Percentiles rank a stretch among this genome's conserved stretches.
Evolutionary conservation across 2,113 vertebrate species (phyloP).

Genomic region (Athene cunicularia): DNA sequence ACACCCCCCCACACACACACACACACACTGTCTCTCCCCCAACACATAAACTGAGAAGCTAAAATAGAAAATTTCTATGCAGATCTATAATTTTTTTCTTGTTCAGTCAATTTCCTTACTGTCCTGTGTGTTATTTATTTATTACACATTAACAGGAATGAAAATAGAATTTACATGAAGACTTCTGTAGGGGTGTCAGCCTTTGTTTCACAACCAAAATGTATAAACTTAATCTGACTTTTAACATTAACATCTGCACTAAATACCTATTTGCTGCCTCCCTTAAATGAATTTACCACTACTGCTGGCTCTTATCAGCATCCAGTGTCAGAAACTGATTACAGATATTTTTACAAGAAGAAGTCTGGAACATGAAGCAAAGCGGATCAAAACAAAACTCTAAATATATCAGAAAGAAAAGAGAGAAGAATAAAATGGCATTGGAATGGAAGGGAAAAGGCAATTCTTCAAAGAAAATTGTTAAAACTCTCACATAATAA

Average conservation of each 20-base stretch:
- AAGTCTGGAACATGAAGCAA: conserved; percentile 17
- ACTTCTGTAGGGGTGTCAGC: background rate
- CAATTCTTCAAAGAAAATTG: background rate
- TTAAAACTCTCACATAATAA: background rate
- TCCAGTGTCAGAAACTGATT: conserved; percentile 46
- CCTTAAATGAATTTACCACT: background rate
- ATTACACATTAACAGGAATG: background rate
- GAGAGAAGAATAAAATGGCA: background rate
- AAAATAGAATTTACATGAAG: background rate
- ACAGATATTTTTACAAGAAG: background rate
- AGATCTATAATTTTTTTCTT: background rate
- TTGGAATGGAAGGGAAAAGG: background rate
- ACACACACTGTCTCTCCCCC: background rate
- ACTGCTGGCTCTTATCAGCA: background rate
- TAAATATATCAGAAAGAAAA: conserved; percentile 1
- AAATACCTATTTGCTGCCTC: background rate
- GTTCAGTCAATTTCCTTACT: background rate
- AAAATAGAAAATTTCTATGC: background rate
- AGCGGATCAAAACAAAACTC: conserved; percentile 6
- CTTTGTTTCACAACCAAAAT: background rate
- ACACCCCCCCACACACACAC: too few relatives aligned
- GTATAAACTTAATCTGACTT: background rate
- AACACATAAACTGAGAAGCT: background rate
- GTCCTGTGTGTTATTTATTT: background rate
- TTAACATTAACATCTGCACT: background rate